These are phyloP conservation scores for Phragmatobia fuliginosa DNA, from an alignment of 2,888 invertebrate genomes.

Conservation along the genomic window DNA sequence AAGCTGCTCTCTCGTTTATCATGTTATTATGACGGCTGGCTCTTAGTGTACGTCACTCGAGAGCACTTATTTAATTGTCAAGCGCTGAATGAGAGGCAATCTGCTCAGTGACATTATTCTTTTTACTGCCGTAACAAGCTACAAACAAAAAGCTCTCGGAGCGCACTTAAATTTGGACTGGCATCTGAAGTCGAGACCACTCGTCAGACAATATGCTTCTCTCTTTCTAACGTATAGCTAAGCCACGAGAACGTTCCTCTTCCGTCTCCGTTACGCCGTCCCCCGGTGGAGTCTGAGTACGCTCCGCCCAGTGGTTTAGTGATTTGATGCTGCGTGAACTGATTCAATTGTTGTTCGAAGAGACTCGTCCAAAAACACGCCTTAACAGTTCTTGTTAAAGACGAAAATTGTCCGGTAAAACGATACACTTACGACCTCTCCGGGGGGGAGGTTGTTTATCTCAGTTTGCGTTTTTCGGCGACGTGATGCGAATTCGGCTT, in stretches of 20 bases:
- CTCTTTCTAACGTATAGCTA: conserved; percentile 69
- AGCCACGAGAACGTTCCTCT: conserved; percentile 59
- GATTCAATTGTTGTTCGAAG: conserved; percentile 84
- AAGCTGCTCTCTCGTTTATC: conserved; percentile 78
- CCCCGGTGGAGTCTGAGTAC: conserved; percentile 83
- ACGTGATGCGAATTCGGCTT: conserved; percentile 86
- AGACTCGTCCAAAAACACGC: conserved; percentile 75
- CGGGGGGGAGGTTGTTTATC: conserved; percentile 83
- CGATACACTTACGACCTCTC: conserved; percentile 81
- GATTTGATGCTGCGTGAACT: conserved; percentile 87
- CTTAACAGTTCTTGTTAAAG: conserved; percentile 82
- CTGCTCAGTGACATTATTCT: conserved; percentile 85
- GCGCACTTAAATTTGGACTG: conserved; percentile 79
- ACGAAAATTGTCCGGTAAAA: conserved; percentile 84
- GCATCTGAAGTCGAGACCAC: conserved; percentile 72
- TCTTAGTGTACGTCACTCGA: conserved; percentile 75
- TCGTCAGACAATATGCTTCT: conserved; percentile 68
- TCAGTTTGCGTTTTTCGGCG: conserved; percentile 85
- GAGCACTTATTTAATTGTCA: conserved; percentile 85
- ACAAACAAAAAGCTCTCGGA: conserved; percentile 81
- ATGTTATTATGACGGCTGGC: conserved; percentile 79
- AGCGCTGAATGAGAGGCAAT: conserved; percentile 83
- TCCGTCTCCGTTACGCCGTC: conserved; percentile 78
- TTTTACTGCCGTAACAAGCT: conserved; percentile 79
- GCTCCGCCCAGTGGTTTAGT: conserved; percentile 87